phyloP scores from a whole-genome alignment of 2,797 vertebrate species.

The Eurystomus glaucurus region DNA sequence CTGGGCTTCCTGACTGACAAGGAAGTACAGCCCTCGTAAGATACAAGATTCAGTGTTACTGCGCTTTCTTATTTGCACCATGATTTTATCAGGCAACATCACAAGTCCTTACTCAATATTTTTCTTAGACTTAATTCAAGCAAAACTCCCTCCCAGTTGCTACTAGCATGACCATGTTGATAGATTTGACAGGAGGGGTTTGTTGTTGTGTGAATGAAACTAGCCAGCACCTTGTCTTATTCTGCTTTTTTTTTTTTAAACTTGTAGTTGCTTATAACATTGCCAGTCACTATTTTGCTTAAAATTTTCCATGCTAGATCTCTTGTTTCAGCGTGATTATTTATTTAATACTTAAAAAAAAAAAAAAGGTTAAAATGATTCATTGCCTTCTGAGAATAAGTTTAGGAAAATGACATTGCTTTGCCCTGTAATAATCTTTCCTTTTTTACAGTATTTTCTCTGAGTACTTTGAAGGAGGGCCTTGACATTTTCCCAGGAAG shows the following conservation, averaged over 20 bases:
- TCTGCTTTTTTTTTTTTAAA: background rate
- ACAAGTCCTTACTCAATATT: slow-evolving; percentile 17
- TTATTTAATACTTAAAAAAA: background rate
- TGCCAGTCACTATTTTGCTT: background rate
- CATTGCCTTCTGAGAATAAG: slow-evolving; percentile 13
- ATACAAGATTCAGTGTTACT: background rate
- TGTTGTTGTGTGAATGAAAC: background rate
- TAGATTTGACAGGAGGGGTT: background rate
- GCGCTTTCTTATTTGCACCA: background rate
- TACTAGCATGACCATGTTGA: background rate
- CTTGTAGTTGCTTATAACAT: background rate
- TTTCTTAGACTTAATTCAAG: background rate
- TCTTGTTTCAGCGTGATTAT: background rate
- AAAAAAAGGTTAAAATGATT: slow-evolving; percentile 12
- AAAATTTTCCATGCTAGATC: slow-evolving; percentile 12
- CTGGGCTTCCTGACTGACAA: slow-evolving; percentile 24
- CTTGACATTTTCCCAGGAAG: background rate
- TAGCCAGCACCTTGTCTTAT: background rate
- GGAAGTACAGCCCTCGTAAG: background rate
- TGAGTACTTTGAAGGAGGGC: background rate
- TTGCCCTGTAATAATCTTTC: background rate
- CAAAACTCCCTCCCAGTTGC: background rate
- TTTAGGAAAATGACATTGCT: slow-evolving; percentile 6
- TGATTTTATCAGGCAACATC: background rate
- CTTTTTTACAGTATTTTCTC: background rate